Evolutionary conservation across 2,113 vertebrate species (phyloP).

Genomic region (Thunnus thynnus): DNA sequence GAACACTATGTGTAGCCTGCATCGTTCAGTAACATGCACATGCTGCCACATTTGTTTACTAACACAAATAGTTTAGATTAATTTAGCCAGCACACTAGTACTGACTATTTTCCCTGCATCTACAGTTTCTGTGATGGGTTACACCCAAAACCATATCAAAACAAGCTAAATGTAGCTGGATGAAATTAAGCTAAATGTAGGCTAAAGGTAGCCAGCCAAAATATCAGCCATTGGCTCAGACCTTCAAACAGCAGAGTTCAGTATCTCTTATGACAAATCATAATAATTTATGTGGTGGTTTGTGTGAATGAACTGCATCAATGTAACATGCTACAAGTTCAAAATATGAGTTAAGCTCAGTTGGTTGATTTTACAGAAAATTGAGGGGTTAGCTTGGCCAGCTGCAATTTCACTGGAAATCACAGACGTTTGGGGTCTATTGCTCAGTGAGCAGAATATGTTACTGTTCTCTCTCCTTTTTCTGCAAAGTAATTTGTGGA

Average conservation of each 20-base stretch:
- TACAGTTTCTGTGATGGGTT: too few species aligned
- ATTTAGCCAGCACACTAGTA: too few species aligned
- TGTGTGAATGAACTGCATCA: background rate
- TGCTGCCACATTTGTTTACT: too few species aligned
- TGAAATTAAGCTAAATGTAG: too few species aligned
- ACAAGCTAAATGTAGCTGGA: background rate
- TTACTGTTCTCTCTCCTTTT: background rate
- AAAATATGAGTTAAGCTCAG: background rate
- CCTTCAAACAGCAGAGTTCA: background rate
- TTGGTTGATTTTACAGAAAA: background rate
- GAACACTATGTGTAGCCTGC: too few species aligned
- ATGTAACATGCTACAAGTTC: background rate
- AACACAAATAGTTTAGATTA: too few species aligned
- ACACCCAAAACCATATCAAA: too few species aligned
- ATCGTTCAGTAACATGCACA: too few species aligned
- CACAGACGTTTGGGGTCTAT: background rate
- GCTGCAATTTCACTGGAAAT: background rate
- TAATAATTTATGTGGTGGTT: background rate
- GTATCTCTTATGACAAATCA: too few species aligned
- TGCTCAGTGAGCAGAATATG: background rate
- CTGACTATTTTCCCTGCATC: too few species aligned
- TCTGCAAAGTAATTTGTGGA: background rate
- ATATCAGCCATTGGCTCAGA: background rate
- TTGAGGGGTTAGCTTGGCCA: background rate
- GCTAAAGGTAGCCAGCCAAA: background rate